A percentile compares a stretch with the other conserved stretches of the same genome.
Evolutionary conservation across 1,140 invertebrate species (phyloP).

Genomic region (Pomacea maculata): DNA sequence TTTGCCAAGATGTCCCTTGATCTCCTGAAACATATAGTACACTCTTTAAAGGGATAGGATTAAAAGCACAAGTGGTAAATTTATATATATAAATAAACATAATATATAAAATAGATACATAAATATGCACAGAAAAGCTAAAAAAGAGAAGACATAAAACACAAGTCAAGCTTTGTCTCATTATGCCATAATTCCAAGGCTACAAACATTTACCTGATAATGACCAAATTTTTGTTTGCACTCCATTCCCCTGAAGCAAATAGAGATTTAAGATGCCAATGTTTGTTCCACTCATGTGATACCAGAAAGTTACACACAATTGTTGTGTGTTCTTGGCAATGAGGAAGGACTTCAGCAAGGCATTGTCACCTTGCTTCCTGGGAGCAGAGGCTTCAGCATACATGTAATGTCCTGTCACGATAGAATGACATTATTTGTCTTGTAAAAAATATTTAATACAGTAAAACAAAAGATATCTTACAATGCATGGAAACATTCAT

Average conservation of each 20-base stretch:
- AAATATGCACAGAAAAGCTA: constrained; percentile 1
- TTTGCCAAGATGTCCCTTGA: constrained; percentile 46
- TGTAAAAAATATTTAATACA: too few relatives aligned
- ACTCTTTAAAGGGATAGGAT: too few relatives aligned
- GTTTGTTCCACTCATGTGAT: constrained; percentile 77
- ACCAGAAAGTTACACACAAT: constrained; percentile 71
- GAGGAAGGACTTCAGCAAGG: constrained; percentile 69
- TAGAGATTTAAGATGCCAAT: constrained; percentile 57
- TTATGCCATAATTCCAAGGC: constrained; percentile 27
- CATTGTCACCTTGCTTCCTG: constrained; percentile 74
- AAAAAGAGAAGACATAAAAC: constrained; percentile 25
- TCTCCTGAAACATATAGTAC: constrained; percentile 28
- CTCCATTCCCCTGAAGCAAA: background rate
- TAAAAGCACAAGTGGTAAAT: too few relatives aligned
- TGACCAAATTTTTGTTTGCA: too few relatives aligned
- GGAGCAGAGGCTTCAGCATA: constrained; percentile 79
- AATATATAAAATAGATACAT: background rate
- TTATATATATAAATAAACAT: too few relatives aligned
- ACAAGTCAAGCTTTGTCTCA: constrained; percentile 41
- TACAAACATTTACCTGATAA: background rate
- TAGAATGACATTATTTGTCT: too few relatives aligned
- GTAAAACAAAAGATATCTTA: too few relatives aligned
- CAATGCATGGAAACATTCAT: too few relatives aligned
- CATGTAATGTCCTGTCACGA: constrained; percentile 76
- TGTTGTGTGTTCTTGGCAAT: constrained; percentile 29